A percentile compares a stretch with the other conserved stretches of the same genome.
phyloP scores from a whole-genome alignment of 2,888 invertebrate genomes.

The Ecliptopera silaceata region DNA sequence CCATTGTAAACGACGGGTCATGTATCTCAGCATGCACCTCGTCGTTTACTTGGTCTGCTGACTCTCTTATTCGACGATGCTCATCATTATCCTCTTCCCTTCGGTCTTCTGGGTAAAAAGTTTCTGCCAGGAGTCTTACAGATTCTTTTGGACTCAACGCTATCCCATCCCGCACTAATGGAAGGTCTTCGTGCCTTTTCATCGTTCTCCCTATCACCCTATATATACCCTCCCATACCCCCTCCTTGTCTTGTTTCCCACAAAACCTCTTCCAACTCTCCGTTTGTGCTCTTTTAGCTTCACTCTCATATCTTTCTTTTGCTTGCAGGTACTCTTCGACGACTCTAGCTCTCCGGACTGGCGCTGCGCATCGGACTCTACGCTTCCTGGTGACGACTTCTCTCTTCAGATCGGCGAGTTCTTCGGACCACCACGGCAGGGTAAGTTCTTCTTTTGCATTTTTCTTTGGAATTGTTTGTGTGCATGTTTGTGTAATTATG shows the following conservation, averaged over 20 bases:
- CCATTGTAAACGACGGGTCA: conserved; percentile 31
- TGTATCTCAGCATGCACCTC: not conserved
- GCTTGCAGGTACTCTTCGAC: conserved; percentile 10
- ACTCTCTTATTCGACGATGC: conserved; percentile 8
- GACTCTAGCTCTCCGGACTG: conserved; percentile 2
- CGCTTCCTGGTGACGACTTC: conserved; percentile 3
- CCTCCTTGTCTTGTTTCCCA: too few species aligned
- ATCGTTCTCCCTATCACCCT: too few species aligned
- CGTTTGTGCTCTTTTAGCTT: conserved; percentile 5
- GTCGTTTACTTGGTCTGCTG: conserved; percentile 10
- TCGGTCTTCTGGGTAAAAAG: conserved; percentile 22
- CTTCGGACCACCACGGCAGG: too few species aligned
- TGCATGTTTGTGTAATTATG: too few species aligned
- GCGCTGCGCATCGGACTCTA: conserved; percentile 1
- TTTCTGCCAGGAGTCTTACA: conserved; percentile 7
- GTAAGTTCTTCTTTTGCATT: too few species aligned
- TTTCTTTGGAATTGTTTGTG: too few species aligned
- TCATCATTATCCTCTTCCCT: conserved; percentile 2
- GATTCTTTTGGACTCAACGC: conserved; percentile 1
- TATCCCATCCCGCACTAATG: not conserved
- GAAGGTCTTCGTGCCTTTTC: conserved; percentile 13
- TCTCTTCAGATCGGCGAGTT: too few species aligned
- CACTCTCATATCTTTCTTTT: conserved; percentile 4
- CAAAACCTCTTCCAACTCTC: too few species aligned
- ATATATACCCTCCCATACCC: too few species aligned